Evolutionary conservation across 2,888 invertebrate species (phyloP).

Genomic region (Lithophane leautieri): DNA sequence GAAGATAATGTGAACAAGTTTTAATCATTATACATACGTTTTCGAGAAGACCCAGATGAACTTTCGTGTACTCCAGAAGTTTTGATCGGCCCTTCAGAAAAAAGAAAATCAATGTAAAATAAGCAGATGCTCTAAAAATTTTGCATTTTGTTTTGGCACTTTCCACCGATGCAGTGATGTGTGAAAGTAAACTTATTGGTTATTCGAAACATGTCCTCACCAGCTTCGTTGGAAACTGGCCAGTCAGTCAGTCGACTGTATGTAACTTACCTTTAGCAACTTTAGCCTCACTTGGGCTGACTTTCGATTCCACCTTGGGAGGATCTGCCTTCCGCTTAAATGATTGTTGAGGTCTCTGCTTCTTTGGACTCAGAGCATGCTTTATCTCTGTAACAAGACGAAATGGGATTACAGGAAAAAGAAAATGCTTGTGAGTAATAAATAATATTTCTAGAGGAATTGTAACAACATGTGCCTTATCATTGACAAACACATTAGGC

Average conservation of each 20-base stretch:
- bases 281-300: conserved; percentile 23
- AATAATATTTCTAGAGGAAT: not conserved
- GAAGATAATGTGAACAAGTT: not conserved
- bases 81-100: conserved; percentile 22
- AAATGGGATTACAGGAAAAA: conserved; percentile 23
- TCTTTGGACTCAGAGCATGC: conserved; percentile 20
- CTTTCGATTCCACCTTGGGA: conserved; percentile 27
- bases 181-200: not conserved
- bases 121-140: not conserved
- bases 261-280: conserved; percentile 33
- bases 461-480: not conserved
- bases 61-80: conserved; percentile 2
- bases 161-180: not conserved
- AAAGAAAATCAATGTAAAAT: not conserved
- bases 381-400: conserved; percentile 54
- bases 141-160: not conserved
- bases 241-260: not conserved
- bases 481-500: not conserved
- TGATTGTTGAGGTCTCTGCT: conserved; percentile 33
- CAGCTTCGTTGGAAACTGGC: not conserved
- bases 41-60: conserved; percentile 10
- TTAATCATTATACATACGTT: conserved; percentile 37
- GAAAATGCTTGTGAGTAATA: not conserved
- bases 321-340: conserved; percentile 25
- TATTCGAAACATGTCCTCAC: not conserved